phyloP scores from a whole-genome alignment of 2,888 invertebrate genomes.

The Ophioninae sp. region DNA sequence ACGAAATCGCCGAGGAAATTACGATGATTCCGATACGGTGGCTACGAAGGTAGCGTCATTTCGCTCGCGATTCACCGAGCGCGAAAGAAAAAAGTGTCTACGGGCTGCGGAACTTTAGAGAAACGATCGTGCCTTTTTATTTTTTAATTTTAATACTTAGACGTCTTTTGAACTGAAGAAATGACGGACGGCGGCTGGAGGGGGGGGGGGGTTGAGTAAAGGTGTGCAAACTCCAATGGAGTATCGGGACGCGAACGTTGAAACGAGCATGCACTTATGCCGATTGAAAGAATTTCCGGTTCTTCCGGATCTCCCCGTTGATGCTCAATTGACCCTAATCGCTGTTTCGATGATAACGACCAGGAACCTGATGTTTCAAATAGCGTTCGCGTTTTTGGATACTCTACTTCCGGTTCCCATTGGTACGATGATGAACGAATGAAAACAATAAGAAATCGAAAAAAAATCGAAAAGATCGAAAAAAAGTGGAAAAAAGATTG shows the following conservation, averaged over 20 bases:
- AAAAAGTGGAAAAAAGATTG: too few species aligned
- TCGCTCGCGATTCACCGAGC: not conserved
- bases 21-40: conserved; percentile 26
- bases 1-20: conserved; percentile 27
- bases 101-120: too few species aligned
- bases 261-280: conserved; percentile 33
- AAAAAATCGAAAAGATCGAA: too few species aligned
- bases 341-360: conserved; percentile 31
- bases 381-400: too few species aligned
- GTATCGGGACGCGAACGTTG: not conserved
- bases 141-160: not conserved
- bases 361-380: not conserved
- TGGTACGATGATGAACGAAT: not conserved
- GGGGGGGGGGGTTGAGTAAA: too few species aligned
- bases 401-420: too few species aligned
- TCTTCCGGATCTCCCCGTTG: conserved; percentile 3
- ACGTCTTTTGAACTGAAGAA: not conserved
- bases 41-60: not conserved
- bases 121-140: not conserved
- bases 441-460: too few species aligned
- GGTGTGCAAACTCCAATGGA: too few species aligned
- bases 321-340: conserved; percentile 45
- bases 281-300: conserved; percentile 27
- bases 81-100: not conserved
- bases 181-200: not conserved